A percentile compares a stretch with the other conserved stretches of the same genome.
Evolutionary conservation across 2,888 invertebrate species (phyloP).

Genomic region (Salticus scenicus): DNA sequence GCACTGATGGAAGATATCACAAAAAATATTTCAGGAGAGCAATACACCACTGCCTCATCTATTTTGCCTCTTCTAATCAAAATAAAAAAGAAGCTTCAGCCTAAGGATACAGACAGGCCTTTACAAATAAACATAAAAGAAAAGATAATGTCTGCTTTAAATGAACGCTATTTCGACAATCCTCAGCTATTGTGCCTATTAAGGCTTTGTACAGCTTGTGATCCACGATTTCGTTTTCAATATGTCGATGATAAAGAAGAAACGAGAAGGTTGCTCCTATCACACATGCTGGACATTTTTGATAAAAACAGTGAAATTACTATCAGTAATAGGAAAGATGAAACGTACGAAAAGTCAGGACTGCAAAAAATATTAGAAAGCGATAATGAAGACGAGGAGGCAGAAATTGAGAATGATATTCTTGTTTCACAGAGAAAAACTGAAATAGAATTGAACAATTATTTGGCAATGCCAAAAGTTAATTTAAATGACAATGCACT

Average conservation of each 20-base stretch:
- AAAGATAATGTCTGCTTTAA: background rate
- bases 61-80: background rate
- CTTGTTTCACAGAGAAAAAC: background rate
- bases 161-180: background rate
- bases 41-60: slow-evolving; percentile 6
- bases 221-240: background rate
- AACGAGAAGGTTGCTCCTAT: background rate
- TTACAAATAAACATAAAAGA: background rate
- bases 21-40: slow-evolving; percentile 3
- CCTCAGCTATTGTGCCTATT: background rate
- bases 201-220: background rate
- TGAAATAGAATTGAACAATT: slow-evolving; percentile 1
- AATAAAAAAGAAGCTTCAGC: background rate
- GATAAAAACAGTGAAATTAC: background rate
- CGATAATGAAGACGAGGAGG: background rate
- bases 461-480: slow-evolving; percentile 3
- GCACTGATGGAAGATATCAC: background rate
- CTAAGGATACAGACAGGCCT: background rate
- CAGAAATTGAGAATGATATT: background rate
- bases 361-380: background rate
- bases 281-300: background rate
- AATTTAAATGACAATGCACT: background rate
- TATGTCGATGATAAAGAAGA: background rate
- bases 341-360: background rate
- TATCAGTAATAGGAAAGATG: background rate